Base-by-base conservation (phyloP, 2,797 vertebrate species). In the Otolemur crassicaudatus region DNA sequence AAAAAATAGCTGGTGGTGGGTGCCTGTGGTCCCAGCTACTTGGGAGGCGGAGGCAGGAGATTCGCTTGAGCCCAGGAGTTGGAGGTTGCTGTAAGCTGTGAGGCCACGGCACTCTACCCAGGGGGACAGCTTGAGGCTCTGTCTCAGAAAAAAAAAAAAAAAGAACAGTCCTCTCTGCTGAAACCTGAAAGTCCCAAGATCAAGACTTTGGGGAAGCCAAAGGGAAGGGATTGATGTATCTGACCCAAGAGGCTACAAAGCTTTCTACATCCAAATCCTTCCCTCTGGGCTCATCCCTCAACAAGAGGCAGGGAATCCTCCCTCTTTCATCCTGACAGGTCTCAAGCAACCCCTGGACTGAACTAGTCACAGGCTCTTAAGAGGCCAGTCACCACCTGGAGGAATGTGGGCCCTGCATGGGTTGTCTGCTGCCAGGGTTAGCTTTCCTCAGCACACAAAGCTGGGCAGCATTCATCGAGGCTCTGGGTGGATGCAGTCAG, bases 371-470 rank as follows among this genome's bases (percentile, higher is more conserved):
- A 2, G 0, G 53, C 65, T 49, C 67, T 83, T 14, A 5, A 70
- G 4, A 19, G 1, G 0, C 53, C 7, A 11, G n/a, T 49, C 53
- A 31, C 40, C n/a, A 61, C 40, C 1, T 1, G 2, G 73, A 46
- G 56, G 37, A 0, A 20, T 0, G 0, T 34, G 0, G 3, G 29
- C 31, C 8, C 37, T 49, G 25, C 40, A 29, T 37, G 61, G 73
- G 19, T 4, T 4, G 56, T 56, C 87, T 65, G 49, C 67, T 17
- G 13, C 37, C 1, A 0, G 1, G 14, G 23, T 63, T 40, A n/a
- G 37, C 10, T 13, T 16, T 46, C 63, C 20, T 7, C 53, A 37
- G 7, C 53, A 16, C 72, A 3, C 0, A 0, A 19, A 49, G 16
- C 43, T 49, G 40, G 61, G 72, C 58, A 9, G 8, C 67, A 22